Base-by-base conservation (phyloP, 2,797 vertebrate species). In the Sebastes itinus region DNA sequence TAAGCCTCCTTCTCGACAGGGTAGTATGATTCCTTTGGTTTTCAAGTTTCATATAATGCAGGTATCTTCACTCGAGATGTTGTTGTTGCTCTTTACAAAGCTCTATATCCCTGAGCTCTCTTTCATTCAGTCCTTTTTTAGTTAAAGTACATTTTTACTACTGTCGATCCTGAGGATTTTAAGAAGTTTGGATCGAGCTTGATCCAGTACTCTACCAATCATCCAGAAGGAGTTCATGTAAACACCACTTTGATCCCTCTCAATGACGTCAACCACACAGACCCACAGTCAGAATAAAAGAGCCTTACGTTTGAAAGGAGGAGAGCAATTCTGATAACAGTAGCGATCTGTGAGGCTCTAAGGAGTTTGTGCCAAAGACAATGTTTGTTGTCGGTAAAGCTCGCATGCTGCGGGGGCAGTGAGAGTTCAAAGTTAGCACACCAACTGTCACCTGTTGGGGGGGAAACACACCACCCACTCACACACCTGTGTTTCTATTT, bases 371-470 rank as follows among this genome's bases (percentile, higher is more conserved):
- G 72, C 66, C 65, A 81, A 79, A 77, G 60, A 74, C 67, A 4
- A 79, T 72, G 88, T 85, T 89, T 93, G 89, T 87, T 85, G 83
- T 89, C 60, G 22, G 86, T 67, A 62, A 76, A 80, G 77, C 71
- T 84, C 5, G 60, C 27, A 33, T 66, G 76, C 71, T 63, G 87
- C 46, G 76, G 68, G 83, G 81, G 80, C 66, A 67, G 84, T 23
- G 76, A 60, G 59, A 85, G 85, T 82, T 91, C 80, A 91, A 79
- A 88, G 85, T 88, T 77, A 87, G 59, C 72, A 81, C 56, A 80
- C 56, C 77, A 80, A 89, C 83, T 67, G 82, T 82, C 83, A 85
- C 81, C 81, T 78, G 84, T 74, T 72, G 81, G 58, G 66, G 65
- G 66, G 63, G 42, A 87, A 87, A 88, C 75, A 86, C 68, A 66